Percentiles rank a stretch among this genome's conserved stretches.
Conservation (phyloP, 1,140 invertebrate species). For the Cydia fagiglandana region DNA sequence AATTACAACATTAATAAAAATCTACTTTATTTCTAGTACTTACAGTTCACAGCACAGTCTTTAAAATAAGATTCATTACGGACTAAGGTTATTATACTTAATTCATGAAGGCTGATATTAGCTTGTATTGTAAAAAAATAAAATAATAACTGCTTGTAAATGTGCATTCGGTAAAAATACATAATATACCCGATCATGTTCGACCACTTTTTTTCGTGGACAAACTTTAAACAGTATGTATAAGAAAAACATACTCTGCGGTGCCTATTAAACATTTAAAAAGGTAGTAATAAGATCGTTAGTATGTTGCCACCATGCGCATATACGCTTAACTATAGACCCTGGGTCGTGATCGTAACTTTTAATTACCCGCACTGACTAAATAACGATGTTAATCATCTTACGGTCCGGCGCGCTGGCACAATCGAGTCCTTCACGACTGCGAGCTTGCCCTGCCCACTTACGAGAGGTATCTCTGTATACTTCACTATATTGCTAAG, state of each 20-base stretch:
- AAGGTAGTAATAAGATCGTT: neutral
- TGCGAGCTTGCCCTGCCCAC: neutral
- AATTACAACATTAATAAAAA: too few species aligned
- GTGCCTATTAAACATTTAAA: neutral
- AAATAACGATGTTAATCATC: slow-evolving; percentile 53
- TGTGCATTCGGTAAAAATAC: too few species aligned
- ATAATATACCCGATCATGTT: too few species aligned
- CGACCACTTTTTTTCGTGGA: too few species aligned
- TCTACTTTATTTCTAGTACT: too few species aligned
- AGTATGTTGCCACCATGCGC: neutral
- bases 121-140: too few species aligned
- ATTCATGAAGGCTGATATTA: too few species aligned
- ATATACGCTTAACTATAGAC: neutral
- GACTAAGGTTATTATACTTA: too few species aligned
- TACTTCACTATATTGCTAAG: slow-evolving; percentile 11
- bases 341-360: slow-evolving; percentile 41
- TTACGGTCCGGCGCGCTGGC: slow-evolving; percentile 45
- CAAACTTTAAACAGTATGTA: too few species aligned
- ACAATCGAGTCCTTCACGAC: slow-evolving; percentile 36
- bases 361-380: slow-evolving; percentile 58
- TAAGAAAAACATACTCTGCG: neutral
- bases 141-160: too few species aligned
- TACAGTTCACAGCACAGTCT: too few species aligned
- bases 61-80: too few species aligned
- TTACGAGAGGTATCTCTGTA: slow-evolving; percentile 27